Evolutionary conservation across 2,113 vertebrate species (phyloP).

Genomic region (Rhagologus leucostigma): DNA sequence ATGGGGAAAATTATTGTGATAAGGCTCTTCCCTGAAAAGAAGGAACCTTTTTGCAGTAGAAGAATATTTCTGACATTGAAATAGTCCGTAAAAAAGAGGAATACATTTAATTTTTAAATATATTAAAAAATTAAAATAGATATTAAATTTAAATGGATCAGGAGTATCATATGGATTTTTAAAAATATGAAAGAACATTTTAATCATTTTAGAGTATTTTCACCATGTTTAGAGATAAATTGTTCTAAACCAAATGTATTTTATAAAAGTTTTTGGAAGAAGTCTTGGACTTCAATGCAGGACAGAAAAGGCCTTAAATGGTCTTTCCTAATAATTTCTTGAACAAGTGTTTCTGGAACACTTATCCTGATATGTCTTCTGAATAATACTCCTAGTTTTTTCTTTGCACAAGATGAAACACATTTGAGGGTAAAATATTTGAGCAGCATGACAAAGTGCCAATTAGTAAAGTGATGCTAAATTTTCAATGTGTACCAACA

Average conservation of each 20-base stretch:
- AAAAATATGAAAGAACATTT: neutral
- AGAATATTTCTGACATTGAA: conserved; percentile 4
- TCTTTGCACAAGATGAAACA: neutral
- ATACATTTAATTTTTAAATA: neutral
- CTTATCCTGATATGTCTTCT: neutral
- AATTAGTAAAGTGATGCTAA: neutral
- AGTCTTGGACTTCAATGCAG: neutral
- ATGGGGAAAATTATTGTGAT: neutral
- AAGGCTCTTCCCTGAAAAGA: neutral
- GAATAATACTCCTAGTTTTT: neutral
- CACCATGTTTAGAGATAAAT: neutral
- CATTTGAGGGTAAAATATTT: neutral
- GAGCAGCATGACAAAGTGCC: neutral
- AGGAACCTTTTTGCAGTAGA: neutral
- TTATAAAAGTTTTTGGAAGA: neutral
- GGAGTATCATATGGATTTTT: neutral
- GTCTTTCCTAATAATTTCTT: neutral
- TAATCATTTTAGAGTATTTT: neutral
- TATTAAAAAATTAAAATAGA: neutral
- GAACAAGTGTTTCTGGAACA: neutral
- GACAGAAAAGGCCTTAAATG: neutral
- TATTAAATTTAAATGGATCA: conserved; percentile 10
- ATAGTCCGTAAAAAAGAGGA: neutral
- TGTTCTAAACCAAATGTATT: neutral
- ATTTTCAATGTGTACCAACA: neutral